phyloP scores from a whole-genome alignment of 2,113 vertebrate species.

The Arvicanthis niloticus region DNA sequence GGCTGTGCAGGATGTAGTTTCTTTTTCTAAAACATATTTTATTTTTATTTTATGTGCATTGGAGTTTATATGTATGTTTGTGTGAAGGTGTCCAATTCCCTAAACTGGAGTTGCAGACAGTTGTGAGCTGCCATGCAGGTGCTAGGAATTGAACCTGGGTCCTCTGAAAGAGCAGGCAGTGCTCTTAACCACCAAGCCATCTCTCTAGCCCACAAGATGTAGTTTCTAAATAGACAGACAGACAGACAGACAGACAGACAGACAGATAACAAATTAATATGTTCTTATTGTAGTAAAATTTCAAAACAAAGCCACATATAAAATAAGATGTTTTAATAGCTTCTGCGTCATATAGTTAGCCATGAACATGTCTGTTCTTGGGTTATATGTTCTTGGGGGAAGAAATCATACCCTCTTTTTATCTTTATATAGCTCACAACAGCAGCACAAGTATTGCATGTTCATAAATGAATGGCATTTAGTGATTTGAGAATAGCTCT shows the following conservation, averaged over 20 bases:
- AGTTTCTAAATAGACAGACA: neutral
- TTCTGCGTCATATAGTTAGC: neutral
- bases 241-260: neutral
- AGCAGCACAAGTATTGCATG: neutral
- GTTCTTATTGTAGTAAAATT: slow-evolving; percentile 22
- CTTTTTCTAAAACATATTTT: neutral
- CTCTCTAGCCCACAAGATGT: neutral
- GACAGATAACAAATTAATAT: neutral
- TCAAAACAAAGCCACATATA: neutral
- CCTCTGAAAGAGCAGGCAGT: neutral
- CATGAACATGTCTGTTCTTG: neutral
- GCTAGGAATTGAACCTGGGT: neutral
- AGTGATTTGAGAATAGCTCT: neutral
- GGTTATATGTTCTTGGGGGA: neutral
- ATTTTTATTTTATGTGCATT: neutral
- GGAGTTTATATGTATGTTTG: neutral
- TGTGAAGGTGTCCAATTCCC: neutral
- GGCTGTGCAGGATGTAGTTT: neutral
- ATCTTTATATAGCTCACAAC: neutral
- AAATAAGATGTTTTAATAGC: slow-evolving; percentile 10
- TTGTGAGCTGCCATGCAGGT: neutral
- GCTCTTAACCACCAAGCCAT: neutral
- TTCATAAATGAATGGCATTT: slow-evolving; percentile 9
- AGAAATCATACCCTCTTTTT: slow-evolving; percentile 10
- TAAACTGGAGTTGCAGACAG: neutral